Base-by-base conservation (phyloP, 2,113 vertebrate species). In the Suncus etruscus region DNA sequence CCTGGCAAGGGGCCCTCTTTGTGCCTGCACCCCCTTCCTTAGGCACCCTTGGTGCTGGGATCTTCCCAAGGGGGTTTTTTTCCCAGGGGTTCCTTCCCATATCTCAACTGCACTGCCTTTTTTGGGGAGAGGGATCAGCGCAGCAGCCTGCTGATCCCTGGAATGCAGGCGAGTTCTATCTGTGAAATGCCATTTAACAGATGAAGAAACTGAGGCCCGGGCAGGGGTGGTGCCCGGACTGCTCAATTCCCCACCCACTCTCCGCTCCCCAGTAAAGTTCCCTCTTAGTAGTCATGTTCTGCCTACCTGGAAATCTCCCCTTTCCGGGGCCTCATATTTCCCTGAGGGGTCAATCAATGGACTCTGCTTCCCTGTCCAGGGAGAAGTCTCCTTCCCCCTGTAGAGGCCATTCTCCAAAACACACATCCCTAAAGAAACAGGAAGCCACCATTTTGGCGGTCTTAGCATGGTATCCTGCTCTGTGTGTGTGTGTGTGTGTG, bases 371-470 rank as follows among this genome's bases (percentile, higher is more conserved):
- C 70, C 47, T 7, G 54, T 27, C 32, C 83, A n/a, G 74, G 16
- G 8, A 8, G 39, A 58, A 76, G 80, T 72, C 47, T 84, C 45
- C 78, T 80, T 77, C 48, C 87, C 50, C 45, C 29, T 6, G n/a
- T n/a, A n/a, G n/a, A n/a, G n/a, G n/a, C n/a, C n/a, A n/a, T 63
- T 29, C 79, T 94, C 92, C 92, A 50, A 80, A 93, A 75, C 86
- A 83, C 91, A 93, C 75, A 87, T 95, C 95, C 94, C 95, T 89
- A 83, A 95, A 96, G 92, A 96, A 96, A 96, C 96, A 96, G 95
- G 96, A 96, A 96, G 93, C 95, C 96, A 95, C 96, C 96, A 96
- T 96, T 94, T 96, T 96, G 95, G 54, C 83, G 94, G 91, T 94
- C 94, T 93, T 94, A 87, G 94, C 91, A 94, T 87, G 92, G 82